Conservation (phyloP, 2,888 invertebrate genomes). For the Spilosoma lubricipeda region DNA sequence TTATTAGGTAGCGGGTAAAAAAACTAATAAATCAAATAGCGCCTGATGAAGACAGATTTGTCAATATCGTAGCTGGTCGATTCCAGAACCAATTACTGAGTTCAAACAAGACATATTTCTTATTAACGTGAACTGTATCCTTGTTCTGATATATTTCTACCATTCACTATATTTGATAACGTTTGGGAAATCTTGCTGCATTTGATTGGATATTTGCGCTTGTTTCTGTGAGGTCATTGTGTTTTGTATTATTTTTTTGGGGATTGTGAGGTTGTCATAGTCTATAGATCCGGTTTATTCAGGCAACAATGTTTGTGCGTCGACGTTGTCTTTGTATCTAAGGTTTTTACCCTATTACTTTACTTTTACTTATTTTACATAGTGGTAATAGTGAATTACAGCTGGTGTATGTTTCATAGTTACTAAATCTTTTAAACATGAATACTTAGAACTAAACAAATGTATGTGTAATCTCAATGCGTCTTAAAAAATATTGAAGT, state of each 20-base stretch:
- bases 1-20: conserved; percentile 9
- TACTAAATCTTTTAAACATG: background rate
- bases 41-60: conserved; percentile 61
- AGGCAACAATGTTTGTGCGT: background rate
- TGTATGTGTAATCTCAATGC: background rate
- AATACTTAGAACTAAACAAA: background rate
- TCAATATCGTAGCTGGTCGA: conserved; percentile 59
- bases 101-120: conserved; percentile 65
- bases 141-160: conserved; percentile 44
- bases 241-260: conserved; percentile 15
- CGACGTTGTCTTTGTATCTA: background rate
- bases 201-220: conserved; percentile 7
- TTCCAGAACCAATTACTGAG: conserved; percentile 67
- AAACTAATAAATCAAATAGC: conserved; percentile 63
- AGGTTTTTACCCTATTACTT: background rate
- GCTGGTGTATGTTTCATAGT: background rate
- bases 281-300: background rate
- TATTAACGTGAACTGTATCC: conserved; percentile 40
- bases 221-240: conserved; percentile 29
- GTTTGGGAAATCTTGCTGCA: conserved; percentile 16
- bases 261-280: background rate
- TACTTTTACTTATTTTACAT: background rate
- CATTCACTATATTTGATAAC: conserved; percentile 31
- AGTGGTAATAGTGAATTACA: background rate
- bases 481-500: background rate